A percentile compares a stretch with the other conserved stretches of the same genome.
Evolutionary conservation across 2,113 vertebrate species (phyloP).

Genomic region (Leptobrachium leishanense): DNA sequence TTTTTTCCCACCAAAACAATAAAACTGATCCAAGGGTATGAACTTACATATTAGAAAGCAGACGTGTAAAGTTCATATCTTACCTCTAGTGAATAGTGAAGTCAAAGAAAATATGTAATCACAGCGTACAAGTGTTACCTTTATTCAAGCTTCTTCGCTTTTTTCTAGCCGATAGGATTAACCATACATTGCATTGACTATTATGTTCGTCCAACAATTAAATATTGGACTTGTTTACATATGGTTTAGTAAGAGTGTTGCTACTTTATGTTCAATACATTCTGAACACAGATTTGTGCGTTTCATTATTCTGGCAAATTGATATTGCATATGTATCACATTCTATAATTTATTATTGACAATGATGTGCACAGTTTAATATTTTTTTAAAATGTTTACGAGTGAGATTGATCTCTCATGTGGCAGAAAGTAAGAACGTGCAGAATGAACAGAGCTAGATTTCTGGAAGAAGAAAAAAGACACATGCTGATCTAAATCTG

Average conservation of each 20-base stretch:
- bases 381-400: neutral
- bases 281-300: too few species aligned
- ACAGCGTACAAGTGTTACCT: neutral
- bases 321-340: too few species aligned
- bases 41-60: neutral
- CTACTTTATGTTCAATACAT: too few species aligned
- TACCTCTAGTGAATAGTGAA: neutral
- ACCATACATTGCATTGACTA: too few species aligned
- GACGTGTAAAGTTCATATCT: neutral
- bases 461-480: conserved; percentile 26
- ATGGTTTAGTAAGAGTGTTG: too few species aligned
- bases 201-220: too few species aligned
- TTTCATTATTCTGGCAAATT: too few species aligned
- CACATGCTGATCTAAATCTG: conserved; percentile 36
- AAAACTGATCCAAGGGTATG: neutral
- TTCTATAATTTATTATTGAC: too few species aligned
- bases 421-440: neutral
- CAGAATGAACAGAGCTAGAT: neutral
- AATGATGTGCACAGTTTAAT: too few species aligned
- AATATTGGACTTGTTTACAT: too few species aligned
- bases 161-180: too few species aligned
- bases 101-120: neutral
- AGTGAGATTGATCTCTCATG: neutral
- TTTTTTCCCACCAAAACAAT: neutral
- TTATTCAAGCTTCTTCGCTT: neutral